Evolutionary conservation across 30 jellyfish, hydroid and myxozoan genomes (phyloP).

Genomic region (Hydractinia echinata): DNA sequence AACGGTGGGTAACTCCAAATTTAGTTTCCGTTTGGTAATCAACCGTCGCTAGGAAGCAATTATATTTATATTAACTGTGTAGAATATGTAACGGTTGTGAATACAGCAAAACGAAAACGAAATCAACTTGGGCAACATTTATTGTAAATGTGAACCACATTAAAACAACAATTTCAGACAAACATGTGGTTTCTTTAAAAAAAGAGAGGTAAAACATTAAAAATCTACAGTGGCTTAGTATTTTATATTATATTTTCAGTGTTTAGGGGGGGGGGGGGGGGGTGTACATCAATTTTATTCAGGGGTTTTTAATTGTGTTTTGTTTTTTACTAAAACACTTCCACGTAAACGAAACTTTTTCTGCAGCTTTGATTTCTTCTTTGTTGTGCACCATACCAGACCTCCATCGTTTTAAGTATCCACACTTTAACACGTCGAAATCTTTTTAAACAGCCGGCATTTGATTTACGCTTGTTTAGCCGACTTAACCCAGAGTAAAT

Average conservation of each 20-base stretch:
- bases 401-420: conserved; percentile 41
- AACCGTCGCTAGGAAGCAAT: background rate
- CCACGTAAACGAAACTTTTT: conserved; percentile 33
- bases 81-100: too few species aligned
- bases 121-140: too few species aligned
- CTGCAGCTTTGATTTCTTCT: conserved; percentile 37
- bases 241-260: background rate
- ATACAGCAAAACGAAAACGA: too few species aligned
- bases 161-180: too few species aligned
- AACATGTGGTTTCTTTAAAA: too few species aligned
- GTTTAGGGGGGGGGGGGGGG: too few species aligned
- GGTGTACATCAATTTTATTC: conserved; percentile 46
- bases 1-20: conserved; percentile 14
- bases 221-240: too few species aligned
- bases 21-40: background rate
- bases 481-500: conserved; percentile 34
- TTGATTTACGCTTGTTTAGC: conserved; percentile 22
- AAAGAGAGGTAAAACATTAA: too few species aligned
- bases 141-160: too few species aligned
- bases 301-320: conserved; percentile 22
- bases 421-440: conserved; percentile 46
- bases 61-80: background rate
- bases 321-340: conserved; percentile 30
- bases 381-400: conserved; percentile 31
- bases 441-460: conserved; percentile 32